Percentiles rank a stretch among this genome's conserved stretches.
Evolutionary conservation across 1,140 invertebrate genomes (phyloP).

Genomic region (Goniozus legneri): DNA sequence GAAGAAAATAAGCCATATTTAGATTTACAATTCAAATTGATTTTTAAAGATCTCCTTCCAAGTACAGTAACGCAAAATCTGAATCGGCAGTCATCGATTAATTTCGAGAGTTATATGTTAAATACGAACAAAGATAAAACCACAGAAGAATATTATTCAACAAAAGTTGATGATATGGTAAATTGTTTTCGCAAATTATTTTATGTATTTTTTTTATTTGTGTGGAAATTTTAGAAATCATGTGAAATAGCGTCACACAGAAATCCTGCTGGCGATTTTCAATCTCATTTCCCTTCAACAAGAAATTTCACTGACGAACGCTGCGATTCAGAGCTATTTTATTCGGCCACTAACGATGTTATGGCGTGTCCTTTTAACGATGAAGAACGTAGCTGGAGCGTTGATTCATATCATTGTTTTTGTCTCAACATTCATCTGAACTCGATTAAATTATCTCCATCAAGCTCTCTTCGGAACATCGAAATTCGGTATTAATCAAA

Average conservation of each 20-base stretch:
- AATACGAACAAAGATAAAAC: background rate
- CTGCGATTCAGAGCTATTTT: too few species aligned
- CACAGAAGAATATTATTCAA: background rate
- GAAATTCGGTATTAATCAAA: slow-evolving; percentile 39
- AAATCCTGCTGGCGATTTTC: slow-evolving; percentile 35
- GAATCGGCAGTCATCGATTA: too few species aligned
- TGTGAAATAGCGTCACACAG: slow-evolving; percentile 29
- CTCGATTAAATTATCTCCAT: slow-evolving; percentile 31
- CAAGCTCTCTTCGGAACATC: slow-evolving; percentile 27
- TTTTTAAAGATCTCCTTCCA: slow-evolving; percentile 29
- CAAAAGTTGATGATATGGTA: too few species aligned
- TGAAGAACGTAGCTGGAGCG: too few species aligned
- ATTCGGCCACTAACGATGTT: too few species aligned
- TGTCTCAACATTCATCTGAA: slow-evolving; percentile 33
- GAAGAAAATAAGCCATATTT: slow-evolving; percentile 24
- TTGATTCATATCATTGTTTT: slow-evolving; percentile 40
- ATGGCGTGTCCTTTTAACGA: too few species aligned
- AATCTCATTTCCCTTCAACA: too few species aligned
- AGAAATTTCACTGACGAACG: too few species aligned
- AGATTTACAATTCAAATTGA: slow-evolving; percentile 32
- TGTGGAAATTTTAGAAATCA: slow-evolving; percentile 16
- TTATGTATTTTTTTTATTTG: slow-evolving; percentile 6
- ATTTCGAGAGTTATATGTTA: too few species aligned
- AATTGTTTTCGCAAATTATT: background rate
- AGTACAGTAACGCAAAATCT: slow-evolving; percentile 13